phyloP scores from a whole-genome alignment of 53 echinoderm and acorn worm genomes.

The Temnopleurus reevesii region DNA sequence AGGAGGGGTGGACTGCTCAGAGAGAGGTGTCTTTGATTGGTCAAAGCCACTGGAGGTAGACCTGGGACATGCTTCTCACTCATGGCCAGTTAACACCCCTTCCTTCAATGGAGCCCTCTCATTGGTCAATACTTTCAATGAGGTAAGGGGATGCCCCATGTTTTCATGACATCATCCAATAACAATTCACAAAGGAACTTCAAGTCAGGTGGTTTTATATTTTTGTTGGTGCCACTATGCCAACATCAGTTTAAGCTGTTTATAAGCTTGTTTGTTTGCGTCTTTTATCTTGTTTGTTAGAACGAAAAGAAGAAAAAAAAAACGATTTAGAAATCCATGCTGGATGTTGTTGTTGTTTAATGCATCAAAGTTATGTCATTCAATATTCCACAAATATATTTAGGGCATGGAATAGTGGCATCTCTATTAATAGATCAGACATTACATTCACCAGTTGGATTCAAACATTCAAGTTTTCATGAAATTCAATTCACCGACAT shows the following conservation, averaged over 20 bases:
- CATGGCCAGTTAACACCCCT: conserved; percentile 28
- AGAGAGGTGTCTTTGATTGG: not conserved
- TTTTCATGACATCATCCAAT: conserved; percentile 18
- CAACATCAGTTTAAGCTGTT: not conserved
- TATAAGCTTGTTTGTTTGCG: not conserved
- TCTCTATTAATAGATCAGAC: too few relatives aligned
- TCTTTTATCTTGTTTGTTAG: too few relatives aligned
- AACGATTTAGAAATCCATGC: too few relatives aligned
- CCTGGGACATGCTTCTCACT: not conserved
- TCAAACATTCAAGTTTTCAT: too few relatives aligned
- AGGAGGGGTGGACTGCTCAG: not conserved
- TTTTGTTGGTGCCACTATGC: conserved; percentile 16
- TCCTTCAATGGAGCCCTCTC: not conserved
- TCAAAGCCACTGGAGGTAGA: not conserved
- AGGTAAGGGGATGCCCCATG: conserved; percentile 42
- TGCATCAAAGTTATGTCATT: too few relatives aligned
- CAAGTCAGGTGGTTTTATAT: not conserved
- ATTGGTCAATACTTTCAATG: conserved; percentile 47
- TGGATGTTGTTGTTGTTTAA: too few relatives aligned
- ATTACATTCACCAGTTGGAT: too few relatives aligned
- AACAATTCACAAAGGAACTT: conserved; percentile 3
- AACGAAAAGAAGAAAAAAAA: too few relatives aligned
- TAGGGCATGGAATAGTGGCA: too few relatives aligned
- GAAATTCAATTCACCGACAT: not conserved
- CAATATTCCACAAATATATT: too few relatives aligned